Evolutionary conservation across 2,888 invertebrate genomes (phyloP).

Genomic region (Rugalucina vietnamica): DNA sequence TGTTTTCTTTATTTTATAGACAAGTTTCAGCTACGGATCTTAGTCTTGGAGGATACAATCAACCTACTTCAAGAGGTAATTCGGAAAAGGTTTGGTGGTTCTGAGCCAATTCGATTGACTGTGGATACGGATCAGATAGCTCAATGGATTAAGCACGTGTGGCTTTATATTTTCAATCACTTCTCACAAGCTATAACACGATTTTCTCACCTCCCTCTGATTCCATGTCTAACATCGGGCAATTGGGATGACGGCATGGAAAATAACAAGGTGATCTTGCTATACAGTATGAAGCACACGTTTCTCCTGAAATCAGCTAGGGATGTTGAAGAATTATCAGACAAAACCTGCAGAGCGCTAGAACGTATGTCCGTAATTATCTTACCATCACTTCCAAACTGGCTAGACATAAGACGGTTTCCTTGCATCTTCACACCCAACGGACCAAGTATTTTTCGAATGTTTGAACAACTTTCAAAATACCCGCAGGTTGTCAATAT

Average conservation of each 20-base stretch:
- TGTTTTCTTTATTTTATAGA: background rate
- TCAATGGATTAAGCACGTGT: background rate
- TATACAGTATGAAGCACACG: background rate
- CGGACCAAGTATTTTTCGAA: background rate
- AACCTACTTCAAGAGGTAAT: background rate
- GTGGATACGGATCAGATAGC: background rate
- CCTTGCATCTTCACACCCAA: background rate
- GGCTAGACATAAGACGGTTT: background rate
- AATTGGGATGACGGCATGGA: background rate
- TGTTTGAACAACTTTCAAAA: background rate
- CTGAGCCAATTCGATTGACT: background rate
- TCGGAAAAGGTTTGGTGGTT: background rate
- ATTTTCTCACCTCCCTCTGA: background rate
- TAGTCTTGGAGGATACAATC: background rate
- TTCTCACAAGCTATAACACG: background rate
- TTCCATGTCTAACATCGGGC: background rate
- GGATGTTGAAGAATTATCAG: background rate
- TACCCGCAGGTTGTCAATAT: background rate
- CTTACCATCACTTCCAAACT: background rate
- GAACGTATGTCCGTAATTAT: background rate
- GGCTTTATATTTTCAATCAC: background rate
- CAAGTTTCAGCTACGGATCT: background rate
- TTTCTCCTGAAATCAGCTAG: background rate
- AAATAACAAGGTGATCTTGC: background rate
- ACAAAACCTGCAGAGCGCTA: background rate